A percentile compares a stretch with the other conserved stretches of the same genome.
These are phyloP conservation scores for Diaperis boleti DNA, from an alignment of 2,888 invertebrate species.

Conservation along the genomic window DNA sequence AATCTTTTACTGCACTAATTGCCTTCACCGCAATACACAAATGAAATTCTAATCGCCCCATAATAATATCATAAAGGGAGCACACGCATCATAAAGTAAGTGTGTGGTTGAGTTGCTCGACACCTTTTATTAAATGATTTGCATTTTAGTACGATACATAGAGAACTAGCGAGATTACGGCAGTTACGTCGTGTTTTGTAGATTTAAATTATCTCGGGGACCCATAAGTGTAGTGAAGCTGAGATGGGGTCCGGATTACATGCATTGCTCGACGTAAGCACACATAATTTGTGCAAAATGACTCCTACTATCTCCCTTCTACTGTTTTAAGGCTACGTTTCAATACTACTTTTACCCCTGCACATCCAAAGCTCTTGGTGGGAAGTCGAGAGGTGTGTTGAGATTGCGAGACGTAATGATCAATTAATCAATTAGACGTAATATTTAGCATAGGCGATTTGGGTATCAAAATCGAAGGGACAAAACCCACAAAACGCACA, in stretches of 20 bases:
- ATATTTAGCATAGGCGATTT: too few species aligned
- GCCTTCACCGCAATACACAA: constrained; percentile 16
- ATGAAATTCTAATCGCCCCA: constrained; percentile 42
- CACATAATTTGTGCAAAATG: constrained; percentile 38
- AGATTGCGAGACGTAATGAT: too few species aligned
- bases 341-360: too few species aligned
- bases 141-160: constrained; percentile 52
- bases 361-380: too few species aligned
- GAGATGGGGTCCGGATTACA: constrained; percentile 44
- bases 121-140: constrained; percentile 56
- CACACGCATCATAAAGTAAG: constrained; percentile 47
- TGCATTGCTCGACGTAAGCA: constrained; percentile 40
- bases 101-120: constrained; percentile 47
- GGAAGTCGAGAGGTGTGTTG: too few species aligned
- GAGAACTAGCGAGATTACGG: constrained; percentile 50
- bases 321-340: constrained; percentile 17
- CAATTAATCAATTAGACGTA: too few species aligned
- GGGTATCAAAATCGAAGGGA: too few species aligned
- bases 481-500: too few species aligned
- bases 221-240: constrained; percentile 47
- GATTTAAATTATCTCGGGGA: constrained; percentile 52
- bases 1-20: constrained; percentile 10
- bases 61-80: constrained; percentile 46
- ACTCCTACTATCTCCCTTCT: constrained; percentile 34
- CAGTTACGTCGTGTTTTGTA: constrained; percentile 49